Evolutionary conservation across 2,888 invertebrate genomes (phyloP).

Genomic region (Omphaloscelis lunosa): DNA sequence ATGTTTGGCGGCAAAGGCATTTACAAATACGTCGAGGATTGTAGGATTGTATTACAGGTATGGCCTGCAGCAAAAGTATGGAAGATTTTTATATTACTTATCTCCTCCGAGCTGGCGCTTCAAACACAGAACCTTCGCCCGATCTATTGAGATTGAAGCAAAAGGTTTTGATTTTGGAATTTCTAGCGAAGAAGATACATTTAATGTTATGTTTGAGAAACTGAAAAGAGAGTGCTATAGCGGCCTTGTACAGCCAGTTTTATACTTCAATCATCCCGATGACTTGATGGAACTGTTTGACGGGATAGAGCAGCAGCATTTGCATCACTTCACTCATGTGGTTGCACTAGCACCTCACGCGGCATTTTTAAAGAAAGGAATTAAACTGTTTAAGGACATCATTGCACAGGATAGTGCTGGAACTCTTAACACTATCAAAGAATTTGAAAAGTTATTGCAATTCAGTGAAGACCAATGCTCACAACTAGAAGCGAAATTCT

Average conservation of each 20-base stretch:
- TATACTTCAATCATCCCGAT: slow-evolving; percentile 90
- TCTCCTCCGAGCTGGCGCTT: slow-evolving; percentile 92
- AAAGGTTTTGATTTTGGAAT: slow-evolving; percentile 85
- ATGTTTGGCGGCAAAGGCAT: slow-evolving; percentile 81
- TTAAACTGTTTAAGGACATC: slow-evolving; percentile 83
- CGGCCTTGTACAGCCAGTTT: slow-evolving; percentile 84
- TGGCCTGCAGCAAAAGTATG: slow-evolving; percentile 92
- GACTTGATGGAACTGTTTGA: slow-evolving; percentile 91
- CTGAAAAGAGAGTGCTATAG: slow-evolving; percentile 85
- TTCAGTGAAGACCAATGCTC: slow-evolving; percentile 88
- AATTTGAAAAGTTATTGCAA: slow-evolving; percentile 75
- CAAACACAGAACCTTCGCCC: slow-evolving; percentile 88
- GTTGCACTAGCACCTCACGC: slow-evolving; percentile 90
- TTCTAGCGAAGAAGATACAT: slow-evolving; percentile 82
- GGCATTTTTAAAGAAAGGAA: slow-evolving; percentile 85
- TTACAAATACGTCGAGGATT: slow-evolving; percentile 84
- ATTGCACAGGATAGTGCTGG: slow-evolving; percentile 78
- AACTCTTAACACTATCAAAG: slow-evolving; percentile 74
- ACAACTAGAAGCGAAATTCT: slow-evolving; percentile 89
- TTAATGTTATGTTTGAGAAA: slow-evolving; percentile 83
- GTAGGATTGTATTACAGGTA: slow-evolving; percentile 92
- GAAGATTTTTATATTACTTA: slow-evolving; percentile 92
- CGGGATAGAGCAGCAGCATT: slow-evolving; percentile 91
- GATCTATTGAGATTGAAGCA: slow-evolving; percentile 85
- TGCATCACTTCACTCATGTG: slow-evolving; percentile 91